Conservation (phyloP, 2,113 vertebrate genomes). For the Hemicordylus capensis region DNA sequence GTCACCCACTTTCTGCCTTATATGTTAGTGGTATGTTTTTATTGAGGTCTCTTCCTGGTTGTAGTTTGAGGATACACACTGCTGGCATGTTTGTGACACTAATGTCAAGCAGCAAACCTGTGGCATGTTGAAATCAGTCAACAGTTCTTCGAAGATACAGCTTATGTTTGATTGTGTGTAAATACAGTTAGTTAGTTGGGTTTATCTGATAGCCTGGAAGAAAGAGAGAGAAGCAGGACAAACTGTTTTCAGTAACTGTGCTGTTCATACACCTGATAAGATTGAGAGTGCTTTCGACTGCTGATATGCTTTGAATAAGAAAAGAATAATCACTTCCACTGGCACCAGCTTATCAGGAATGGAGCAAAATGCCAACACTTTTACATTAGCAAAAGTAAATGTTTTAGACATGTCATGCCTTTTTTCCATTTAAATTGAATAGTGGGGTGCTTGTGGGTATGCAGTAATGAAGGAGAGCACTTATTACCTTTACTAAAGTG, state of each 20-base stretch:
- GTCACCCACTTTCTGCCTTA: constrained; percentile 16
- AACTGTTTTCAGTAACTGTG: constrained; percentile 81
- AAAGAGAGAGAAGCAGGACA: constrained; percentile 76
- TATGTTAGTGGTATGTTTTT: constrained; percentile 41
- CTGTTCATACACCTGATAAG: constrained; percentile 85
- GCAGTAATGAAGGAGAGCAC: constrained; percentile 73
- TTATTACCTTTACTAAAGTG: constrained; percentile 77
- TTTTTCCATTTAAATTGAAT: constrained; percentile 76
- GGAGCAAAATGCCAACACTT: constrained; percentile 83
- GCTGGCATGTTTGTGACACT: constrained; percentile 59
- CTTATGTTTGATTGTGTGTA: constrained; percentile 79
- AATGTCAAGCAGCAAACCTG: constrained; percentile 60
- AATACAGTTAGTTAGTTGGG: constrained; percentile 82
- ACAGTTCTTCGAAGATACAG: constrained; percentile 61
- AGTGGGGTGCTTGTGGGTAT: constrained; percentile 67
- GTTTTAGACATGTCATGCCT: constrained; percentile 78
- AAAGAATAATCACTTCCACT: constrained; percentile 84
- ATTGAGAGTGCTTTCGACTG: constrained; percentile 82
- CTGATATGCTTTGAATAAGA: constrained; percentile 86
- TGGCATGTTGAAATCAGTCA: constrained; percentile 51
- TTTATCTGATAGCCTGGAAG: constrained; percentile 83
- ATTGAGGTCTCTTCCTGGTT: constrained; percentile 55
- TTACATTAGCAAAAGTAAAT: constrained; percentile 86
- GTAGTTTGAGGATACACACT: constrained; percentile 45
- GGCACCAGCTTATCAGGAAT: constrained; percentile 82